Percentiles rank a stretch among this genome's conserved stretches.
Evolutionary conservation across 1,140 invertebrate genomes (phyloP).

Genomic region (Scylla paramamosain): DNA sequence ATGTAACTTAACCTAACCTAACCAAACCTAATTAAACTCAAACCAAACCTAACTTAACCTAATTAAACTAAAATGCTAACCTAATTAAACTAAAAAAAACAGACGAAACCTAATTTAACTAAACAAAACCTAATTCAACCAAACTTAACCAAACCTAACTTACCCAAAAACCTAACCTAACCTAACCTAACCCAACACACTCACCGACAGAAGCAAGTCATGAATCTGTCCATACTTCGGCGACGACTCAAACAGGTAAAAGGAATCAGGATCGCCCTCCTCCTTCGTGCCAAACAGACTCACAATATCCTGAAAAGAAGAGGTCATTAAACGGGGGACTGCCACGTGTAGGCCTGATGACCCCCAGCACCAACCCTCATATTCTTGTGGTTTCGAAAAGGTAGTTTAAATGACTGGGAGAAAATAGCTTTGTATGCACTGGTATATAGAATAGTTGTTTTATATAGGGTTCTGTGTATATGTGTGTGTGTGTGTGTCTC

Average conservation of each 20-base stretch:
- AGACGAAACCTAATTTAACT: neutral
- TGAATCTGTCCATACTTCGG: constrained; percentile 85
- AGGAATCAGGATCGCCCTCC: constrained; percentile 81
- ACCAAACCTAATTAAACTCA: no score
- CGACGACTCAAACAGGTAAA: constrained; percentile 87
- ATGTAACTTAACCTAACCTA: no score
- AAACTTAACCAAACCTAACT: no score
- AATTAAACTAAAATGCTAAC: no score
- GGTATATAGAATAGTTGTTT: no score
- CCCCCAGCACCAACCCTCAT: no score
- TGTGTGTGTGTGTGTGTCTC: neutral
- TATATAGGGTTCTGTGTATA: neutral
- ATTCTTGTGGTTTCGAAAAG: no score
- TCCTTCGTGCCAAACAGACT: constrained; percentile 56
- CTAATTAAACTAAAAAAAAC: neutral
- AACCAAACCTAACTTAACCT: no score
- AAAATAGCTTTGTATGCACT: no score
- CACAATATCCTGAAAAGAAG: constrained; percentile 39
- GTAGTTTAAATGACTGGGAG: no score
- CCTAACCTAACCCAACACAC: neutral
- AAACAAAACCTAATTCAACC: neutral
- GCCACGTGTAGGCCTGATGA: no score
- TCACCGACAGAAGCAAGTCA: constrained; percentile 79
- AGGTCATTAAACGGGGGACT: neutral
- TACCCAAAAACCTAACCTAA: no score